A percentile compares a stretch with the other conserved stretches of the same genome.
These are phyloP conservation scores for Sorex fumeus DNA, from an alignment of 2,113 vertebrate species.

Conservation along the genomic window DNA sequence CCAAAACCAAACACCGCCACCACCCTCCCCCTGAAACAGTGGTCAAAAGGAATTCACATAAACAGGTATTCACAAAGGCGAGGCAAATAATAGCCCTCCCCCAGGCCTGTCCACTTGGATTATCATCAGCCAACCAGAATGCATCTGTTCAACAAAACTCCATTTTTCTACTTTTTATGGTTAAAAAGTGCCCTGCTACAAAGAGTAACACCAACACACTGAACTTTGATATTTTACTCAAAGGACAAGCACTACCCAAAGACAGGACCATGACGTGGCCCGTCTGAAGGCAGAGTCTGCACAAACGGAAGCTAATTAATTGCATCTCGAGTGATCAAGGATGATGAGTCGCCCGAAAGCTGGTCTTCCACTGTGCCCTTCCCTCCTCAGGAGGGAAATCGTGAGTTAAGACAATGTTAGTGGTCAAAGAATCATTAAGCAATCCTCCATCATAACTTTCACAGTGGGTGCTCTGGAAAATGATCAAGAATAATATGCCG, in stretches of 20 bases:
- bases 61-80: constrained; percentile 74
- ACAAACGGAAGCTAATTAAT: constrained; percentile 58
- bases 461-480: constrained; percentile 95
- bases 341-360: constrained; percentile 85
- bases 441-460: constrained; percentile 97
- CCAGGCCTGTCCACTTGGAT: constrained; percentile 57
- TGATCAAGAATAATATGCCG: constrained; percentile 98
- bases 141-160: constrained; percentile 73
- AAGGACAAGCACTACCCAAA: constrained; percentile 44
- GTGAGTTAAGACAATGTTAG: constrained; percentile 97
- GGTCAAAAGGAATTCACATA: constrained; percentile 67
- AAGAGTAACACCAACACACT: constrained; percentile 67
- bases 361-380: constrained; percentile 87
- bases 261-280: constrained; percentile 8
- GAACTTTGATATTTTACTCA: constrained; percentile 72
- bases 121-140: constrained; percentile 66
- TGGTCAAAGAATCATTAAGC: constrained; percentile 97
- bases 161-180: constrained; percentile 74
- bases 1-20: constrained; percentile 6
- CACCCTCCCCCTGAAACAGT: too few relatives aligned
- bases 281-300: constrained; percentile 78
- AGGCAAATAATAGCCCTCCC: constrained; percentile 75
- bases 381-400: constrained; percentile 89
- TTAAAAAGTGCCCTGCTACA: neutral
- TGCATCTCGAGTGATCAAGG: constrained; percentile 82